Conservation (phyloP, 2,888 invertebrate species). For the Parasteatoda lunata region DNA sequence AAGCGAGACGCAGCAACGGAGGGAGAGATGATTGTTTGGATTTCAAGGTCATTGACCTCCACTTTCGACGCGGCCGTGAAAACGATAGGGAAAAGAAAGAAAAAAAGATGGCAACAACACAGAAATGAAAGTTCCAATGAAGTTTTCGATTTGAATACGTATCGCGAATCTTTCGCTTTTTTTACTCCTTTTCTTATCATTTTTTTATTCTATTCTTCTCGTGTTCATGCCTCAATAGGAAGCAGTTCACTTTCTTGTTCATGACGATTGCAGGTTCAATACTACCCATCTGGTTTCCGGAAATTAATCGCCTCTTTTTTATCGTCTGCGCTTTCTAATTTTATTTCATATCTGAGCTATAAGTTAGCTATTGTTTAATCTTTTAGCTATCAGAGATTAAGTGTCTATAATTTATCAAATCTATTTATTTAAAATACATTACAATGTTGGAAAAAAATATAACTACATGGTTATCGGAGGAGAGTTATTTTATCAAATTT, state of each 20-base stretch:
- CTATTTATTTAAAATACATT: not conserved
- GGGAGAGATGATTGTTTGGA: constrained; percentile 39
- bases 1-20: constrained; percentile 16
- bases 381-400: no score
- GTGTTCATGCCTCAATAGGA: not conserved
- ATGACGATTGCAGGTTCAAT: constrained; percentile 2
- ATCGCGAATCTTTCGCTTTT: not conserved
- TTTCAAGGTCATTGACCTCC: constrained; percentile 43
- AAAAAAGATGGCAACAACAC: no score
- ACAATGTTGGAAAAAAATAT: no score
- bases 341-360: no score
- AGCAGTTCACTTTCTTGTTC: not conserved
- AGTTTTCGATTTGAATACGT: constrained; percentile 16
- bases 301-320: not conserved
- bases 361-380: no score
- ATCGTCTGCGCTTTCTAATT: not conserved
- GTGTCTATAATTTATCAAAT: not conserved
- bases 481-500: no score
- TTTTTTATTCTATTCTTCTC: not conserved
- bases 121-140: constrained; percentile 18
- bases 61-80: constrained; percentile 38
- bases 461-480: no score
- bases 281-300: not conserved
- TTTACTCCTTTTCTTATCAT: not conserved
- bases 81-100: not conserved